Base-by-base conservation (phyloP, 2,888 invertebrate genomes). In the Lucinisca nassula region DNA sequence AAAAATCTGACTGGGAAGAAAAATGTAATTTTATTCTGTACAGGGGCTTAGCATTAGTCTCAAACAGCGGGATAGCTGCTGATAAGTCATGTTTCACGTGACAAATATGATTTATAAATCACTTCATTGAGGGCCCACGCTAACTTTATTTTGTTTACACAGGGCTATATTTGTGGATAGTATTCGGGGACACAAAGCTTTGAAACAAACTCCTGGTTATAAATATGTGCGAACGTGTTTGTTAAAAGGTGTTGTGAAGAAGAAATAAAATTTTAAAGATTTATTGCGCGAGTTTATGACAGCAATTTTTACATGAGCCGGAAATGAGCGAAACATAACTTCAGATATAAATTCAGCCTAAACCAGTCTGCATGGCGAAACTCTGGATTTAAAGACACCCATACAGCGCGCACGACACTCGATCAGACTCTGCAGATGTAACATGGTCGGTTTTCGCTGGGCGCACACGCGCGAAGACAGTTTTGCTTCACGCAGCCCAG, bases 41-140 rank as follows among this genome's bases (percentile, higher is more conserved):
- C n/a, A n/a, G 27, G 24, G 58, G 4, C 58, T 27, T 21, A 21
- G 4, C 24, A 27, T 58, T 58, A 27, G 27, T 27, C 58, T 58
- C n/a, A 58, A 27, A 58, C 58, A 17, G 58, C 58, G 27, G 58
- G 80, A 70, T 83, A 83, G 40, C 35, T 27, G 61, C 24, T 81
- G 87, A 87, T 87, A 87, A 87, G 58, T 78, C 87, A 87, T 81
- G 84, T 38, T 61, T 74, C 30, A 67, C 78, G 81, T 76, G 87
- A 81, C 87, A 79, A 81, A 78, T 76, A 73, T 78, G 81, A 49
- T 73, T 78, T 78, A 87, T 87, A 87, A 87, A 87, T 87, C 84
- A 78, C 81, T 67, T 49, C 73, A 51, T 72, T 77, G 73, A 75
- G 81, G 74, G 78, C 78, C 61, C 24, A 77, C 73, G 83, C 79